Conservation (phyloP, 1,140 invertebrate genomes). For the Aphelinus certus region DNA sequence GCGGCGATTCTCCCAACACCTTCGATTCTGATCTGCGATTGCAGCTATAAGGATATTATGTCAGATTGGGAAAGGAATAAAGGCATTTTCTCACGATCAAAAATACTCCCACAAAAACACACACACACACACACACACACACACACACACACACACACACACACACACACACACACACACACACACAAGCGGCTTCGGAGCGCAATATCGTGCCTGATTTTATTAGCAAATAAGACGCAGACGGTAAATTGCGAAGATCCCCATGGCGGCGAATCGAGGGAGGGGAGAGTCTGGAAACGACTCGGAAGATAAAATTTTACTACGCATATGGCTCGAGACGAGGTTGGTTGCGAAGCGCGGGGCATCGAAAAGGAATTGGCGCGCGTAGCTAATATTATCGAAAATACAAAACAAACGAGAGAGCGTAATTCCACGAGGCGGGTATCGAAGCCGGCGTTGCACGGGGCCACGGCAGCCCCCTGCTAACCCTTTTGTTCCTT, state of each 20-base stretch:
- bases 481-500: not conserved
- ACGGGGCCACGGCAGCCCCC: not conserved
- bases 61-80: no score
- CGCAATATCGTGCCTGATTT: not conserved
- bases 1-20: no score
- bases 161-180: not conserved
- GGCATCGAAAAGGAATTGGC: conserved; percentile 16
- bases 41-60: no score
- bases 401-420: conserved; percentile 17
- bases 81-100: no score
- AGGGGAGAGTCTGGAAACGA: conserved; percentile 1
- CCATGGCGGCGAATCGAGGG: not conserved
- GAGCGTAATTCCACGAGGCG: conserved; percentile 12
- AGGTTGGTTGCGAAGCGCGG: not conserved
- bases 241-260: not conserved
- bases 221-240: not conserved
- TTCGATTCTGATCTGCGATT: no score
- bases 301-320: conserved; percentile 19
- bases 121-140: no score
- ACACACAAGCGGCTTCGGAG: not conserved
- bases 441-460: not conserved
- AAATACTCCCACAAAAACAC: no score
- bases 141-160: not conserved
- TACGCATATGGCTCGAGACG: not conserved
- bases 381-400: not conserved